A percentile compares a stretch with the other conserved stretches of the same genome.
These are phyloP conservation scores for Prosapia bicincta DNA, from an alignment of 2,888 invertebrate species.

Conservation along the genomic window DNA sequence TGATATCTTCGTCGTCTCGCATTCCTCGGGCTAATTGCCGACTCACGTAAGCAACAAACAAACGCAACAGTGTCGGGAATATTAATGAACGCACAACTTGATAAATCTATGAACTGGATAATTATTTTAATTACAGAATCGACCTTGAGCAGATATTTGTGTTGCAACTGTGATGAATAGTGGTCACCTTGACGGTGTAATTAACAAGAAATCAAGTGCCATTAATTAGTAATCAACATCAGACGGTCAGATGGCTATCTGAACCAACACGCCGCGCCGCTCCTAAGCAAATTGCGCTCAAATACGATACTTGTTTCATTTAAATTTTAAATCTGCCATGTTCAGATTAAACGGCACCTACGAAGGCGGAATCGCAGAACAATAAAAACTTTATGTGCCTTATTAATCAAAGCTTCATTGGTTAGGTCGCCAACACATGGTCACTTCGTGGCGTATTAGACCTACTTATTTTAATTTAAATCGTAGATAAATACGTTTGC, in stretches of 20 bases:
- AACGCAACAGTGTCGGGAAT: background rate
- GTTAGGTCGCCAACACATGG: background rate
- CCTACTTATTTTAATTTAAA: constrained; percentile 34
- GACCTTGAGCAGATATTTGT: background rate
- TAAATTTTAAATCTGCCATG: background rate
- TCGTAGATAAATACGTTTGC: too few species aligned
- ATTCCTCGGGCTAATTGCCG: too few species aligned
- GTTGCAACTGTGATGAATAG: background rate
- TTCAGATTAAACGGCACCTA: background rate
- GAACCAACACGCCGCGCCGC: background rate
- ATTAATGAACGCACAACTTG: constrained; percentile 14
- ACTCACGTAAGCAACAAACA: too few species aligned
- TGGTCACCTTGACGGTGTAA: background rate
- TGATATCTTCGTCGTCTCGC: too few species aligned
- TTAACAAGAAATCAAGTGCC: background rate
- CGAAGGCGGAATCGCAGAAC: background rate
- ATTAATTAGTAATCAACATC: background rate
- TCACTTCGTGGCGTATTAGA: background rate
- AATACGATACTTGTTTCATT: background rate
- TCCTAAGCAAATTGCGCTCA: background rate
- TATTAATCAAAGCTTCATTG: background rate
- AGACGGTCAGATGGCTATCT: background rate
- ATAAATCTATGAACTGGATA: constrained; percentile 13
- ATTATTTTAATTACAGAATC: constrained; percentile 20
- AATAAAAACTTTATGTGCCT: background rate